Evolutionary conservation across 1,140 invertebrate genomes (phyloP).

Genomic region (Diploscapter pachys): DNA sequence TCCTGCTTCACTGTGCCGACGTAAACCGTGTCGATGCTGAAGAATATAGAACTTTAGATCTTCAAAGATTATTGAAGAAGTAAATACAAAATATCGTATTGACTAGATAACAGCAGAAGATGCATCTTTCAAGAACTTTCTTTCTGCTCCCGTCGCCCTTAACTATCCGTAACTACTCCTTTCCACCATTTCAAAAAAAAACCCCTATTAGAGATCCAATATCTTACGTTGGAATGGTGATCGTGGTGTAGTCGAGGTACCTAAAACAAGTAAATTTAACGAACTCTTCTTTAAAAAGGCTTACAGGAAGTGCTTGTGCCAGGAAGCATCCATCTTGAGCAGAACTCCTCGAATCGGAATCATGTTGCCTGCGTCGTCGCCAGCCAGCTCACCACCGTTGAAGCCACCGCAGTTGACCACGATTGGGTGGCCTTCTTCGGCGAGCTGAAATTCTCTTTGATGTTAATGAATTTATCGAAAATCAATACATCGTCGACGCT

Average conservation of each 20-base stretch:
- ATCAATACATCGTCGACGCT: constrained; percentile 33
- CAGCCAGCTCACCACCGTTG: constrained; percentile 39
- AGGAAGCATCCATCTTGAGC: constrained; percentile 37
- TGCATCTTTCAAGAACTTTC: background rate
- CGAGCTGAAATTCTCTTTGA: constrained; percentile 10
- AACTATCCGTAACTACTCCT: background rate
- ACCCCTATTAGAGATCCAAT: background rate
- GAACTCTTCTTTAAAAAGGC: no score
- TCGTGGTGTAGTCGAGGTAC: constrained; percentile 32
- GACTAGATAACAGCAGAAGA: background rate
- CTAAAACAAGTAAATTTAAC: no score
- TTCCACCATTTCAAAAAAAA: background rate
- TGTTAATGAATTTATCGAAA: background rate
- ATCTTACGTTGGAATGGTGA: constrained; percentile 40
- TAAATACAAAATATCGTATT: no score
- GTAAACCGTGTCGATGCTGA: constrained; percentile 66
- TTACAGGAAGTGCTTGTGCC: constrained; percentile 41
- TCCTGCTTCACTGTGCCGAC: constrained; percentile 74
- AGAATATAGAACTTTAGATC: background rate
- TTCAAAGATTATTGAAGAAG: no score
- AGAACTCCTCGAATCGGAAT: constrained; percentile 35
- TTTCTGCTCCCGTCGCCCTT: background rate
- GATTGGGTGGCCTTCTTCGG: constrained; percentile 40
- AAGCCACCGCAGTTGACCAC: constrained; percentile 54
- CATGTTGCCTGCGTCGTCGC: constrained; percentile 30